Conservation (phyloP, 2,888 invertebrate species). For the Masnerella sp. region DNA sequence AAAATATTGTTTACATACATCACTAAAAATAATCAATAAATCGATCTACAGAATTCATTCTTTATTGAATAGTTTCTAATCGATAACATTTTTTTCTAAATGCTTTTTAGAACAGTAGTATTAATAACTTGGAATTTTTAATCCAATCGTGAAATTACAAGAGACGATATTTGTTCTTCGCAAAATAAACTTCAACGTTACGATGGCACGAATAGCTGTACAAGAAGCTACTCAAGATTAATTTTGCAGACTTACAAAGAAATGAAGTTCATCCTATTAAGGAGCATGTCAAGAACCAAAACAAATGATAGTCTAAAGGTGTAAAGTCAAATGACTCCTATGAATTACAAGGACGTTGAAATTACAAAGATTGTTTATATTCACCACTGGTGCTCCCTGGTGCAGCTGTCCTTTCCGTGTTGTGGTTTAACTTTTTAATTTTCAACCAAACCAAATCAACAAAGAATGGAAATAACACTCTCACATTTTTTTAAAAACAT, state of each 20-base stretch:
- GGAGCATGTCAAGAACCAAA: constrained; percentile 25
- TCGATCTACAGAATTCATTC: too few species aligned
- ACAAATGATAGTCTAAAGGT: constrained; percentile 30
- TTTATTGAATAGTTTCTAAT: too few species aligned
- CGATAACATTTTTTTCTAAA: too few species aligned
- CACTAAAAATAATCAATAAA: too few species aligned
- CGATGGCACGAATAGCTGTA: background rate
- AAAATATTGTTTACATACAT: background rate
- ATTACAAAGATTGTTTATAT: constrained; percentile 11
- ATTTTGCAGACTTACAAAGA: constrained; percentile 27
- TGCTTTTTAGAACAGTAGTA: too few species aligned
- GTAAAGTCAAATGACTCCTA: constrained; percentile 20
- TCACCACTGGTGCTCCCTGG: background rate
- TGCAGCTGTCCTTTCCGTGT: too few species aligned
- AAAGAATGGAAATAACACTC: background rate
- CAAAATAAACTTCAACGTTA: background rate
- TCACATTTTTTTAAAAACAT: too few species aligned
- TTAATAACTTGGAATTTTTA: too few species aligned
- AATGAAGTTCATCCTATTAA: constrained; percentile 31
- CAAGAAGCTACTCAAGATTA: constrained; percentile 23
- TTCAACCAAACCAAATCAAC: background rate
- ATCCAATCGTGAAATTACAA: too few species aligned
- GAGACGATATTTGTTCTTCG: too few species aligned
- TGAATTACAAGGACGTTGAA: constrained; percentile 12
- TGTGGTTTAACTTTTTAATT: too few species aligned